Evolutionary conservation across 2,888 invertebrate species (phyloP).

Genomic region (Folsomia candida): DNA sequence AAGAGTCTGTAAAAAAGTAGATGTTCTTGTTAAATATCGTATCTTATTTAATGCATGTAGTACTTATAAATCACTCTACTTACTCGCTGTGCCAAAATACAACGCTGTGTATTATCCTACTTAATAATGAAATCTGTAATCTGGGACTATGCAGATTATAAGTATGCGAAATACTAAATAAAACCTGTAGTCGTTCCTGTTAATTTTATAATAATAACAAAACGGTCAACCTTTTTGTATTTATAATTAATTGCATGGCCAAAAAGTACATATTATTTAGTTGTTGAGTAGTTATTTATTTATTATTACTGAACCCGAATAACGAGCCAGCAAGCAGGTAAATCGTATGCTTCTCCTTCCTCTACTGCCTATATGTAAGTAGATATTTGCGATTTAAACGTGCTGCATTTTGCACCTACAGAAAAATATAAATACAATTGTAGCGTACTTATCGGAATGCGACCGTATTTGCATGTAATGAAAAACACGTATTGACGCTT

Average conservation of each 20-base stretch:
- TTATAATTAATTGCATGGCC: constrained; percentile 1
- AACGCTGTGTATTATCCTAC: background rate
- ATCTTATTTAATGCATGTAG: constrained; percentile 1
- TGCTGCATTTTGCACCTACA: no score
- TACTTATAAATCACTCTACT: background rate
- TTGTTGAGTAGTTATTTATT: background rate
- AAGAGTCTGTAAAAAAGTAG: background rate
- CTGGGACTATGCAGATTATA: background rate
- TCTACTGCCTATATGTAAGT: no score
- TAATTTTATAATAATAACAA: background rate
- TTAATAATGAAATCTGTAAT: background rate
- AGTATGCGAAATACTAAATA: background rate
- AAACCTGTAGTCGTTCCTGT: background rate
- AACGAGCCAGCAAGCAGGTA: no score
- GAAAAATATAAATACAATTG: no score
- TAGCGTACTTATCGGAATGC: no score
- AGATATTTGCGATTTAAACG: no score
- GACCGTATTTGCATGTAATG: no score
- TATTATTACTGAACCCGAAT: background rate
- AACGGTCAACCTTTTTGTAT: background rate
- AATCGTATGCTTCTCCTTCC: no score
- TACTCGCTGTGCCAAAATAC: constrained; percentile 5
- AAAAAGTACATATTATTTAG: no score
- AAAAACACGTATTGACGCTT: no score
- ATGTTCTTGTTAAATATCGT: constrained; percentile 1